A percentile compares a stretch with the other conserved stretches of the same genome.
Evolutionary conservation across 2,113 vertebrate species (phyloP).

Genomic region (Cryptoleucopteryx plumbea): DNA sequence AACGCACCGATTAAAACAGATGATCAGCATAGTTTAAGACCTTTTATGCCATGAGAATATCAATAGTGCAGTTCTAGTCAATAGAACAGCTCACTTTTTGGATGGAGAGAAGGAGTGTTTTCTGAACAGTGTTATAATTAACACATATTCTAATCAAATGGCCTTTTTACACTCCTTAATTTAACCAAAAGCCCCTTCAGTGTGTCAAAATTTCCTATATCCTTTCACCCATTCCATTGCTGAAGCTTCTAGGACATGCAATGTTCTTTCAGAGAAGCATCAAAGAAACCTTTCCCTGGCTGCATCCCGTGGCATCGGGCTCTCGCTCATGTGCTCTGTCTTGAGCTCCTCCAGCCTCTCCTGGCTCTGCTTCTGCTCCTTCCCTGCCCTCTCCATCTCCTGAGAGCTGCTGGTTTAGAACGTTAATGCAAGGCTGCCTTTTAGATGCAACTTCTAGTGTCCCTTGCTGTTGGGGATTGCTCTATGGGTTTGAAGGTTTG

Average conservation of each 20-base stretch:
- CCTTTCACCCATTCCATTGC: neutral
- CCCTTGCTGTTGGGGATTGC: neutral
- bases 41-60: neutral
- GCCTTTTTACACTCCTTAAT: neutral
- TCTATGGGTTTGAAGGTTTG: neutral
- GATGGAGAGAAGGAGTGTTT: neutral
- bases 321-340: accelerated
- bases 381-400: neutral
- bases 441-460: neutral
- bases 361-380: neutral
- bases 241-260: accelerated
- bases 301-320: accelerated
- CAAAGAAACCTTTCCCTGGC: neutral
- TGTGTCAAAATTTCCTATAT: neutral
- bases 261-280: neutral
- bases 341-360: neutral
- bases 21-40: neutral
- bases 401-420: neutral
- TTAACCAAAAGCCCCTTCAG: neutral
- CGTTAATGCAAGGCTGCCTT: neutral
- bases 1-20: neutral
- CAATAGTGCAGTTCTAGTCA: neutral
- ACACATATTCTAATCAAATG: neutral
- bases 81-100: neutral
- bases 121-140: neutral